These are phyloP conservation scores for Poecilia velifera DNA, from an alignment of 2,797 vertebrate species.

Conservation along the genomic window DNA sequence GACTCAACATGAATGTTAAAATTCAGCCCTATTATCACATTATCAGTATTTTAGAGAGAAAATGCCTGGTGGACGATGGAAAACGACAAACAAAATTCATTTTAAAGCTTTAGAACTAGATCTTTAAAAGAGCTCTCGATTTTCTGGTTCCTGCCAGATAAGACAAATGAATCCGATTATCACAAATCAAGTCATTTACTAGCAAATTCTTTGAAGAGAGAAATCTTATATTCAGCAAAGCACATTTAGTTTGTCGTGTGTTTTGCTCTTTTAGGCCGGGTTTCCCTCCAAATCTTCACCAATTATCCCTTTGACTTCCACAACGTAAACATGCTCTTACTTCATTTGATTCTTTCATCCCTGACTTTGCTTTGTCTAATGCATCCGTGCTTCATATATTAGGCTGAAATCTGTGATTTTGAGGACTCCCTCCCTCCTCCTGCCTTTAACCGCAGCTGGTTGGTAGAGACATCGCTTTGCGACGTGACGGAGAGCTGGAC, in stretches of 20 bases:
- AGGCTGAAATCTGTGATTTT: neutral
- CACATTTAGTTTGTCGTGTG: neutral
- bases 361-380: neutral
- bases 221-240: neutral
- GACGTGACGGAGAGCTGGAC: neutral
- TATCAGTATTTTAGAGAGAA: neutral
- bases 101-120: neutral
- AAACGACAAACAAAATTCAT: neutral
- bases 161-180: neutral
- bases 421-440: neutral
- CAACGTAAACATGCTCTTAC: neutral
- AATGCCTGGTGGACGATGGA: neutral
- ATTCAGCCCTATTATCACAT: neutral
- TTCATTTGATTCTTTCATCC: neutral
- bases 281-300: neutral
- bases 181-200: neutral
- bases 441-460: neutral
- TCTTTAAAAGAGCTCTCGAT: too few relatives aligned
- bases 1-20: neutral
- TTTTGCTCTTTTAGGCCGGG: neutral
- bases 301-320: neutral
- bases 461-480: constrained; percentile 7
- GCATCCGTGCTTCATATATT: neutral
- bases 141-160: neutral
- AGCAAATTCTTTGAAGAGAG: neutral